A percentile compares a stretch with the other conserved stretches of the same genome.
These are phyloP conservation scores for Ochotona curzoniae DNA, from an alignment of 2,113 vertebrate genomes.

Conservation along the genomic window DNA sequence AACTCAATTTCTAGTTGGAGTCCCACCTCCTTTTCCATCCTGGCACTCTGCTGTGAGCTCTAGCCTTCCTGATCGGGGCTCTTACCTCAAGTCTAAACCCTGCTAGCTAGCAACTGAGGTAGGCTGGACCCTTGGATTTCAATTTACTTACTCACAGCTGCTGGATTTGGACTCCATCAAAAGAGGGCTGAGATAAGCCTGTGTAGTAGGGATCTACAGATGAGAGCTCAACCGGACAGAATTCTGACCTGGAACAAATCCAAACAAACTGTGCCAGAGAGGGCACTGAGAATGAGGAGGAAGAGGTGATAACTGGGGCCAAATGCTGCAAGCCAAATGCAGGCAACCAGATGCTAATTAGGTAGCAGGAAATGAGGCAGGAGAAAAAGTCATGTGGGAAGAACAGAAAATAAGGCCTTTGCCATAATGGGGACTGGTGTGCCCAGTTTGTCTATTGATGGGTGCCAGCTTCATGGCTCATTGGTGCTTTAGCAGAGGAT, in stretches of 20 bases:
- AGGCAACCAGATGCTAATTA: background rate
- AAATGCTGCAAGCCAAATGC: background rate
- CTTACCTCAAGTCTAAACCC: background rate
- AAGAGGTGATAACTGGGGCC: background rate
- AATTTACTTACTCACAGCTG: background rate
- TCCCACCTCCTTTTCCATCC: background rate
- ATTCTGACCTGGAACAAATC: background rate
- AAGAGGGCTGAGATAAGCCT: background rate
- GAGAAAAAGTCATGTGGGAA: background rate
- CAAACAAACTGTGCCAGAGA: background rate
- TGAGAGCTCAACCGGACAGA: background rate
- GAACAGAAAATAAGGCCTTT: background rate
- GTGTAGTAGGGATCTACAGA: background rate
- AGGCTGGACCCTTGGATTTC: background rate
- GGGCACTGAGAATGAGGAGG: background rate
- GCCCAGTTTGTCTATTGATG: background rate
- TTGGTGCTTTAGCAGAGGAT: background rate
- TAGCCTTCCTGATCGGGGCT: background rate
- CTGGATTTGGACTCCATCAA: background rate
- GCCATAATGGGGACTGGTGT: background rate
- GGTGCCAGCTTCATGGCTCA: background rate
- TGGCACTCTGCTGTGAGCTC: background rate
- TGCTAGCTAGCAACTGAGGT: background rate
- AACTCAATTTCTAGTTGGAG: background rate
- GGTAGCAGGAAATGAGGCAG: background rate